A percentile compares a stretch with the other conserved stretches of the same genome.
These are phyloP conservation scores for Menura novaehollandiae DNA, from an alignment of 2,113 vertebrate genomes.

Conservation along the genomic window DNA sequence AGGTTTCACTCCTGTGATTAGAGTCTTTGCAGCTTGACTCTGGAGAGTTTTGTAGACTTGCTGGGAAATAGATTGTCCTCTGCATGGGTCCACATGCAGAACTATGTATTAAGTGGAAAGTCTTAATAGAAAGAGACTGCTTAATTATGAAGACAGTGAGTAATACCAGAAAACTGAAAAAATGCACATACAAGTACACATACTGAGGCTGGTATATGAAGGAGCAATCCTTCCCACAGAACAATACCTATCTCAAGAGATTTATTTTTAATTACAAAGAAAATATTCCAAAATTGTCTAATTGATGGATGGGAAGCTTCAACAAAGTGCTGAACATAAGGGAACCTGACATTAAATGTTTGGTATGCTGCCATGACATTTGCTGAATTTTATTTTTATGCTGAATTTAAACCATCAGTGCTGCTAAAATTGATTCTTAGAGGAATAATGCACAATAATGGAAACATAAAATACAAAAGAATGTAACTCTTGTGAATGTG, in stretches of 20 bases:
- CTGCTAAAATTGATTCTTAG: constrained; percentile 58
- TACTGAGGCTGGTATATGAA: not conserved
- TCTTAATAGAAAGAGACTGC: not conserved
- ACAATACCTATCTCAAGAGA: not conserved
- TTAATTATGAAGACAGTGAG: not conserved
- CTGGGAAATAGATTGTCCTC: constrained; percentile 10
- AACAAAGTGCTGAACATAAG: constrained; percentile 63
- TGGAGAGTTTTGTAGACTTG: not conserved
- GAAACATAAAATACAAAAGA: constrained; percentile 31
- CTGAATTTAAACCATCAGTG: constrained; percentile 54
- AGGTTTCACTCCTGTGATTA: not conserved
- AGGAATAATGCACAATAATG: constrained; percentile 6
- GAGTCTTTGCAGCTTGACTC: not conserved
- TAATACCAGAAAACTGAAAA: not conserved
- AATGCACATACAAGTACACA: not conserved
- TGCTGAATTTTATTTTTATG: constrained; percentile 68
- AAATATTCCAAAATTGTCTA: constrained; percentile 55
- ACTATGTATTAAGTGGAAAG: not conserved
- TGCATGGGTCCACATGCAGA: not conserved
- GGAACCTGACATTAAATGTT: constrained; percentile 71
- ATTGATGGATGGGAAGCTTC: constrained; percentile 50
- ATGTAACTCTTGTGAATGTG: not conserved
- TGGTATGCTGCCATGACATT: constrained; percentile 69
- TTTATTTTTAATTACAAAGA: constrained; percentile 53
- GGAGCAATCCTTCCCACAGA: constrained; percentile 1